A percentile compares a stretch with the other conserved stretches of the same genome.
phyloP scores from a whole-genome alignment of 2,113 vertebrate genomes.

The Isichthys henryi region DNA sequence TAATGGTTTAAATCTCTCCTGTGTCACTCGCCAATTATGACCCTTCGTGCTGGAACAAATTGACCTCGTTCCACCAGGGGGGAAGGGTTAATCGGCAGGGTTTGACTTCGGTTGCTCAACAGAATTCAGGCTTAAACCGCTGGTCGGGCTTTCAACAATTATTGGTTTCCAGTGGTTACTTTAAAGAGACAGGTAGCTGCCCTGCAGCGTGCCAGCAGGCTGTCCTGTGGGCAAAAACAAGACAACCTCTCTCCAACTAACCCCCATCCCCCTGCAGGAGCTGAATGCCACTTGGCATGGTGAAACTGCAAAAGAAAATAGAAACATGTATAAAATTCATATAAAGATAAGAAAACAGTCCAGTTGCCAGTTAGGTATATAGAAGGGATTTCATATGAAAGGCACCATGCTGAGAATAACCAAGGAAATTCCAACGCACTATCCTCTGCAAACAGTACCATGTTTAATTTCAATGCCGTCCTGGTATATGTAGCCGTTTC shows the following conservation, averaged over 20 bases:
- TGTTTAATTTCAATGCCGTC: conserved; percentile 2
- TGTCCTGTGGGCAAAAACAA: not conserved
- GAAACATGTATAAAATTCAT: not conserved
- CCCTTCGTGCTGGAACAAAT: not conserved
- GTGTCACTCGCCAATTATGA: not conserved
- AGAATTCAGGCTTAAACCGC: not conserved
- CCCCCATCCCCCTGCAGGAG: not conserved
- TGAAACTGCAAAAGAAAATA: not conserved
- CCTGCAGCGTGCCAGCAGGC: not conserved
- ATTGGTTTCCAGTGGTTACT: not conserved
- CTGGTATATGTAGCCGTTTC: not conserved
- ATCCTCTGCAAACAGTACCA: not conserved
- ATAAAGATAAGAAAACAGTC: not conserved
- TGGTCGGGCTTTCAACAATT: not conserved
- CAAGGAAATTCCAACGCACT: not conserved
- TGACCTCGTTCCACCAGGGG: not conserved
- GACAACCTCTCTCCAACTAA: not conserved
- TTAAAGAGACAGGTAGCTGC: not conserved
- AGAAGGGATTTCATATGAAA: not conserved
- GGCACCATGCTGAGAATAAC: not conserved
- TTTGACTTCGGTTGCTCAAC: conserved; percentile 8
- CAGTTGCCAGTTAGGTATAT: not conserved
- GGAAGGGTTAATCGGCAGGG: not conserved
- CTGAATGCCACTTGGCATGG: not conserved
- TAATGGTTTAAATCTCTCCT: not conserved